phyloP scores from a whole-genome alignment of 2,888 invertebrate genomes.

The Fragum fragum region DNA sequence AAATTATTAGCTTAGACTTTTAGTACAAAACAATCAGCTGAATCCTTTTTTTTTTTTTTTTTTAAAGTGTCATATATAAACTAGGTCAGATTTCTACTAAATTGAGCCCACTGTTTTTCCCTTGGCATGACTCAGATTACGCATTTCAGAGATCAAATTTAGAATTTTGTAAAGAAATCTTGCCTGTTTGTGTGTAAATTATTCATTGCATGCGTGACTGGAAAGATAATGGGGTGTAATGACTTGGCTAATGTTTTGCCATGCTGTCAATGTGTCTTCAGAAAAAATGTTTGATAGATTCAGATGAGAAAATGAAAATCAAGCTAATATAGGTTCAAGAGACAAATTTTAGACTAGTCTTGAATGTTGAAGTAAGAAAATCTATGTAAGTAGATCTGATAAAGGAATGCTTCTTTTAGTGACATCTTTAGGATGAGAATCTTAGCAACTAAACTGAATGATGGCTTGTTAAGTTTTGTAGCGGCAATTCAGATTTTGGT shows the following conservation, averaged over 20 bases:
- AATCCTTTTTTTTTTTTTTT: too few relatives aligned
- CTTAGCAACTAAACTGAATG: too few relatives aligned
- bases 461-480: too few relatives aligned
- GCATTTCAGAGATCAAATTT: slow-evolving; percentile 1
- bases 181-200: slow-evolving; percentile 1
- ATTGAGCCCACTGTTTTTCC: background rate
- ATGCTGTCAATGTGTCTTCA: slow-evolving; percentile 1
- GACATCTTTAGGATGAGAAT: too few relatives aligned
- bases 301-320: background rate
- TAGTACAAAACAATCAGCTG: too few relatives aligned
- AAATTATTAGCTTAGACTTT: too few relatives aligned
- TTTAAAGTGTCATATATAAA: too few relatives aligned
- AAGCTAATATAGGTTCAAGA: background rate
- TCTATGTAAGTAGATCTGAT: too few relatives aligned
- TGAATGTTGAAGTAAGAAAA: too few relatives aligned
- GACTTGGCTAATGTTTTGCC: slow-evolving; percentile 4
- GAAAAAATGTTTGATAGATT: background rate
- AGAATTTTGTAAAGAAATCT: background rate
- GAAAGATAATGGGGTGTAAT: slow-evolving; percentile 3
- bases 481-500: too few relatives aligned
- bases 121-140: slow-evolving; percentile 6
- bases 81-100: background rate
- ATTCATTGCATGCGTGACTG: background rate
- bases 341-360: too few relatives aligned
- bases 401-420: too few relatives aligned